Conservation (phyloP, 2,888 invertebrate genomes). For the Thysanoteuthis rhombus region DNA sequence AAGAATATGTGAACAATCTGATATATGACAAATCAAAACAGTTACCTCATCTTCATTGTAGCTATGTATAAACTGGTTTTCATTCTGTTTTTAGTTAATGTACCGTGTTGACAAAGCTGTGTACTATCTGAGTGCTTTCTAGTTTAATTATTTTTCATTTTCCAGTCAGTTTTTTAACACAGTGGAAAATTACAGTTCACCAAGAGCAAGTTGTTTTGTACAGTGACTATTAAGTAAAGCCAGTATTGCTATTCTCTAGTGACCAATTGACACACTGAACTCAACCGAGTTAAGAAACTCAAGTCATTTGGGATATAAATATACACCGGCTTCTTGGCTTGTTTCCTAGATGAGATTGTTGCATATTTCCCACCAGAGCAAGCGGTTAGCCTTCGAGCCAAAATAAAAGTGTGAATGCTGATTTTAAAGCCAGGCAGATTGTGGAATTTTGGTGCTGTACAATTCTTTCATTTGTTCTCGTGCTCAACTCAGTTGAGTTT, state of each 20-base stretch:
- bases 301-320: not conserved
- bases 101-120: too few relatives aligned
- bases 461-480: too few relatives aligned
- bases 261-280: constrained; percentile 12
- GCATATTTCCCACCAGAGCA: not conserved
- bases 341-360: not conserved
- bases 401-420: not conserved
- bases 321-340: not conserved
- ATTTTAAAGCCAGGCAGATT: not conserved
- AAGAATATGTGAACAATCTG: too few relatives aligned
- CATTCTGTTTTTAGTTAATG: too few relatives aligned
- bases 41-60: too few relatives aligned
- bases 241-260: not conserved
- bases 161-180: not conserved
- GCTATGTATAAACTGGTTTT: too few relatives aligned
- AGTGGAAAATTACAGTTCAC: not conserved
- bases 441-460: too few relatives aligned
- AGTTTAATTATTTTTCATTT: not conserved
- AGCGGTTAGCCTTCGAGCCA: not conserved
- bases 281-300: not conserved
- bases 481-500: too few relatives aligned
- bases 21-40: too few relatives aligned
- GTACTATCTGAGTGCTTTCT: not conserved
- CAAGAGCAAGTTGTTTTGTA: not conserved
- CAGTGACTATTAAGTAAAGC: not conserved